These are phyloP conservation scores for Pollenia amentaria DNA, from an alignment of 2,888 invertebrate species.

Conservation along the genomic window DNA sequence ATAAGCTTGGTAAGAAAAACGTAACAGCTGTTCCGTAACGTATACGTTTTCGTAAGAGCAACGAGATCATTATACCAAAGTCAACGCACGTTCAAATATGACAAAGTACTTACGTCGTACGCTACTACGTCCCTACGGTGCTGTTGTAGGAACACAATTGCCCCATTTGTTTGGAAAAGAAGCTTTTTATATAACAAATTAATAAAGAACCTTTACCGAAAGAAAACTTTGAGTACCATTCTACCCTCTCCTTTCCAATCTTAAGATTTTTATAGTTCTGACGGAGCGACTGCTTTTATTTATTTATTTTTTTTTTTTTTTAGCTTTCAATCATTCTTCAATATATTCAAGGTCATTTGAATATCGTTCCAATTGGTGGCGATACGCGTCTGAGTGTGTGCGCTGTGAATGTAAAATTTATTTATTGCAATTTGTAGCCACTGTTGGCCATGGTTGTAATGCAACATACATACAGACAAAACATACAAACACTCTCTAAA, in stretches of 20 bases:
- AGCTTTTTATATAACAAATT: too few species aligned
- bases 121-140: too few species aligned
- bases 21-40: too few species aligned
- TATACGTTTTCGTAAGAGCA: too few species aligned
- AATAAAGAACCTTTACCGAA: too few species aligned
- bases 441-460: constrained; percentile 49
- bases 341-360: constrained; percentile 73
- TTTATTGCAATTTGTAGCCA: constrained; percentile 61
- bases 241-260: neutral
- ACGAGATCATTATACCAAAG: too few species aligned
- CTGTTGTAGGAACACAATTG: too few species aligned
- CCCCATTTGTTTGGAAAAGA: too few species aligned
- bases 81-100: too few species aligned
- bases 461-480: constrained; percentile 4
- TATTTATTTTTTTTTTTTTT: neutral
- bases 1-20: too few species aligned
- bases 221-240: neutral
- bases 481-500: neutral
- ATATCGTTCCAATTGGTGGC: constrained; percentile 69
- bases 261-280: constrained; percentile 24
- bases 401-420: constrained; percentile 61
- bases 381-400: constrained; percentile 16
- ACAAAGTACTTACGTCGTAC: too few species aligned
- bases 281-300: constrained; percentile 2
- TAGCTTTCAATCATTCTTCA: constrained; percentile 74